Base-by-base conservation (phyloP, 1,140 invertebrate genomes). In the Cheumatopsyche charites region DNA sequence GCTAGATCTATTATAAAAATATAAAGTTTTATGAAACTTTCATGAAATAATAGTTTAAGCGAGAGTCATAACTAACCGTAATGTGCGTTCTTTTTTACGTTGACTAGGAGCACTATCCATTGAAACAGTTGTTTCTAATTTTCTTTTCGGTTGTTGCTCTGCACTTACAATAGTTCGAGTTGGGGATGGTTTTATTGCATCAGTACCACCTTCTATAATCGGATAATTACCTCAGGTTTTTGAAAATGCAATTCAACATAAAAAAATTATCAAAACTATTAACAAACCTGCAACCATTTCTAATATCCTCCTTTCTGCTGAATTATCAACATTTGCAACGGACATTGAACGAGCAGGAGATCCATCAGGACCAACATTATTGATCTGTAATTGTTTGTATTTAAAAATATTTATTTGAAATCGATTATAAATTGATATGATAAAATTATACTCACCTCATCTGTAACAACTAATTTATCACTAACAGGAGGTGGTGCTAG, bases 401-500 rank as follows among this genome's bases (percentile, higher is more conserved):
- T 45, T 45, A n/a, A 2, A 66, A 36, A 63, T 45, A 13, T 52
- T 52, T 5, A 4, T 4, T 36, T 9, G 29, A 36, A 36, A 36
- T 36, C 3, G 9, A 36, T 36, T 9, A n/a, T 63, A 62, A 62
- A 36, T 25, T 3, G 13, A 49, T 15, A 21, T 61, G 5, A 6
- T 25, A 66, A 66, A 7, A 23, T 23, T 58, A 11, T 2, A 45
- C 62, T 3, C 21, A 84, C 85, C 74, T 87, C 84, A 29, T 81
- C 79, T 5, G 87, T 85, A 6, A 92, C 89, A 13, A 92, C 86
- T 58, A 92, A 79, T 77, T 91, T 90, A 74, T 90, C 89, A 12
- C 87, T 82, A 19, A 89, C 83, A 61, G 90, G 82, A 72, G 89
- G 87, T 0, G 93, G 92, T 47, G 92, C 92, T 43, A 95, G 81